Percentiles rank a stretch among this genome's conserved stretches.
Conservation (phyloP, 1,140 invertebrate genomes). For the Solenopsis fugax region DNA sequence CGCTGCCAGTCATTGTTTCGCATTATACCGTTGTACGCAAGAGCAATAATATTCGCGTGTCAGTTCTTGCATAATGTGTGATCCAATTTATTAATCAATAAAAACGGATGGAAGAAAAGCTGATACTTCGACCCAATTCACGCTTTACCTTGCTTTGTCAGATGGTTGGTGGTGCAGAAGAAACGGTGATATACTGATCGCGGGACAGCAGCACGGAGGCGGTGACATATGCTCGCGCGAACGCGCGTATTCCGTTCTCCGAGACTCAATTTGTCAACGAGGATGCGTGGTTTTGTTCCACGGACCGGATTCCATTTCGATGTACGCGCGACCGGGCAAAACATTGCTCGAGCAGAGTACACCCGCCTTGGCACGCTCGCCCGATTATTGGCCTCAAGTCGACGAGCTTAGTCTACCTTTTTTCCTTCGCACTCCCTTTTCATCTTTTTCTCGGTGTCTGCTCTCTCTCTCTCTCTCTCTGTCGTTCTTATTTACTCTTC, state of each 20-base stretch:
- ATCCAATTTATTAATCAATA: background rate
- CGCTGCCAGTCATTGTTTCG: conserved; percentile 3
- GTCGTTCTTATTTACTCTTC: conserved; percentile 21
- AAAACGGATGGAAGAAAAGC: no score
- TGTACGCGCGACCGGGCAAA: conserved; percentile 79
- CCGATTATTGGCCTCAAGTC: conserved; percentile 76
- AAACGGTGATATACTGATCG: conserved; percentile 48
- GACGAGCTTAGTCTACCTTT: conserved; percentile 11
- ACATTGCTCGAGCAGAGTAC: conserved; percentile 67
- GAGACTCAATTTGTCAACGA: conserved; percentile 83
- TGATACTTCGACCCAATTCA: background rate
- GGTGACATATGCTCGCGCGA: conserved; percentile 69
- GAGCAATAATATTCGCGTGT: background rate
- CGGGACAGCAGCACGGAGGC: conserved; percentile 11
- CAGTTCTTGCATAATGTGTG: background rate
- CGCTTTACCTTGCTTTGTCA: background rate
- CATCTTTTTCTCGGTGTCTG: conserved; percentile 44
- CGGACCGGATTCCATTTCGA: conserved; percentile 82
- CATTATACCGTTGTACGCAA: background rate
- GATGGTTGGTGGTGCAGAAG: background rate
- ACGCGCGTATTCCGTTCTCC: conserved; percentile 71
- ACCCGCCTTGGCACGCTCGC: conserved; percentile 75
- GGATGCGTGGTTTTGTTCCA: conserved; percentile 81
- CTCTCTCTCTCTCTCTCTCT: conserved; percentile 27
- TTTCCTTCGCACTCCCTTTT: background rate